Conservation (phyloP, 2,888 invertebrate species). For the Iphiclides podalirius region DNA sequence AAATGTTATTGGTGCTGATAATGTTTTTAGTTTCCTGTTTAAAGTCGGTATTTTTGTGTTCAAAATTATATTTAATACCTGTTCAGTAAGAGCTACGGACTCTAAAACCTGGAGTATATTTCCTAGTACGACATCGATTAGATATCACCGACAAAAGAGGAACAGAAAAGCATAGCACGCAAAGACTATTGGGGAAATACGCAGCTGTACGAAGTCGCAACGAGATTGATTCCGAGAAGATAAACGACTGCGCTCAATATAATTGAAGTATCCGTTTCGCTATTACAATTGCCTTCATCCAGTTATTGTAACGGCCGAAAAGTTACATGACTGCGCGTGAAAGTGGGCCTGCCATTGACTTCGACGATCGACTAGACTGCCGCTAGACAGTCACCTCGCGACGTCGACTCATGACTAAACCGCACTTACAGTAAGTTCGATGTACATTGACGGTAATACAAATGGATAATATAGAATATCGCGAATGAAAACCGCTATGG, state of each 20-base stretch:
- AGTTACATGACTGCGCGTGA: conserved; percentile 58
- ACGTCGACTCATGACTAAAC: conserved; percentile 27
- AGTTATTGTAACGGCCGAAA: conserved; percentile 59
- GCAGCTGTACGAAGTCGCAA: not conserved
- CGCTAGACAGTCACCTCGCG: conserved; percentile 48
- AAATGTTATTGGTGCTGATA: no score
- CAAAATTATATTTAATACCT: no score
- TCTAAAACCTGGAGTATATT: no score
- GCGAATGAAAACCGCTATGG: conserved; percentile 10
- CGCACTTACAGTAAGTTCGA: not conserved
- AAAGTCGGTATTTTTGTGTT: no score
- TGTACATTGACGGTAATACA: conserved; percentile 33
- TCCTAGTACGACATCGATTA: no score
- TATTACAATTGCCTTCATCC: conserved; percentile 58
- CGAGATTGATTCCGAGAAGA: conserved; percentile 38
- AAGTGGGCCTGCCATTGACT: conserved; percentile 71
- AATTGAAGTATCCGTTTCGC: conserved; percentile 54
- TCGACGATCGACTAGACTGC: conserved; percentile 59
- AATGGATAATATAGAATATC: not conserved
- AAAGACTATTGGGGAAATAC: conserved; percentile 12
- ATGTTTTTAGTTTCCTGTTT: no score
- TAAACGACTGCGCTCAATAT: conserved; percentile 50
- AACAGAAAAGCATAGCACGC: no score
- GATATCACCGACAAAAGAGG: no score
- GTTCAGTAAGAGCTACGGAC: no score